Base-by-base conservation (phyloP, 2,113 vertebrate species). In the Arothron firmamentum region DNA sequence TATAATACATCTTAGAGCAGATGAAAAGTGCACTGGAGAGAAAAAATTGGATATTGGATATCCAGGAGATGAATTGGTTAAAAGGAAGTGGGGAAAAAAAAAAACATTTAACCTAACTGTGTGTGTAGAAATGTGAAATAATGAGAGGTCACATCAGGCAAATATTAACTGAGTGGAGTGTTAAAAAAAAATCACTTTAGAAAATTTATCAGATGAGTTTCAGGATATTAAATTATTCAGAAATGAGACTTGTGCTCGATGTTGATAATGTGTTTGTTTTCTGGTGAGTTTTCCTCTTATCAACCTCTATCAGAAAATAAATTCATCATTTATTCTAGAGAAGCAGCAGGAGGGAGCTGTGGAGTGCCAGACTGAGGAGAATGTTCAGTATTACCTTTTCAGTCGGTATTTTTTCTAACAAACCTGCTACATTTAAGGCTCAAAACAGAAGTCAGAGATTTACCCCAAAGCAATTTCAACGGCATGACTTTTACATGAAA, bases 1-100 rank as follows among this genome's bases (percentile, higher is more conserved):
- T 89, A 91, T 91, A 84, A 92, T 90, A 90, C 87, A 91, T 91
- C 85, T 91, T 88, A 88, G 78, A 86, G 80, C 70, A 81, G 89
- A 90, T 85, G 88, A 90, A 88, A 85, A 88, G 82, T 81, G 84
- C 84, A 79, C 89, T 87, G 81, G 85, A 46, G 74, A 56, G 59
- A 56, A 34, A 41, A 12, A 60, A 62, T 19, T 1, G 55, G 56
- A 67, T 63, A 13, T 65, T 67, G 77, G 70, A 18, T 59, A 56
- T 43, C 57, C 57, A 11, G 23, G 72, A 76, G 79, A 87, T 86
- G 80, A 86, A 87, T 81, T 77, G 57, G 19, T 59, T 59, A 72
- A 82, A 87, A 84, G 79, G 19, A 83, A 82, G 85, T 67, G 25
- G 25, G 25, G 25, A 5, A 25, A 25, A 25, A 38, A 38, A 31